phyloP scores from a whole-genome alignment of 2,113 vertebrate species.

The Amphiprion percula region DNA sequence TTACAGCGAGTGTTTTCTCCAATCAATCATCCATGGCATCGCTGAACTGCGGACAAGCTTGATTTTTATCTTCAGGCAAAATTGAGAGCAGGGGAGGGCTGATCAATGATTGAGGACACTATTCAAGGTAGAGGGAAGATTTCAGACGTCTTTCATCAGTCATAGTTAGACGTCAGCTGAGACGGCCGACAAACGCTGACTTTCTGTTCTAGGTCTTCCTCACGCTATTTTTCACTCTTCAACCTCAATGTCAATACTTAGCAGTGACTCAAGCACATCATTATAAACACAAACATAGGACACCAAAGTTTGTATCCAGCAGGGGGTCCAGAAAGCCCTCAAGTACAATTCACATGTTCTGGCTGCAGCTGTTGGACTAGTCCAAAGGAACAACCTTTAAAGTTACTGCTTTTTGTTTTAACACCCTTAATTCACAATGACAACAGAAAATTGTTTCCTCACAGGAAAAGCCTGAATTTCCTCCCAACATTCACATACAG shows the following conservation, averaged over 20 bases:
- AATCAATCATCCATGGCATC: slow-evolving; percentile 54
- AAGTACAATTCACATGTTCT: too few species aligned
- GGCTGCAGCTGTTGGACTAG: too few species aligned
- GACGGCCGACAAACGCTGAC: neutral
- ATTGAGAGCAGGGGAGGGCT: slow-evolving; percentile 18
- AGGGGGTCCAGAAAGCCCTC: neutral
- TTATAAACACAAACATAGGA: neutral
- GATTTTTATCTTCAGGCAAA: slow-evolving; percentile 34
- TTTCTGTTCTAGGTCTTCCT: neutral
- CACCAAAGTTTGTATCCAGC: neutral
- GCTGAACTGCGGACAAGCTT: slow-evolving; percentile 39
- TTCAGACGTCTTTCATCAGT: slow-evolving; percentile 34
- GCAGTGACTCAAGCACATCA: neutral
- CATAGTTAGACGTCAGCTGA: slow-evolving; percentile 22
- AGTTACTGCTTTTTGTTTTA: too few species aligned
- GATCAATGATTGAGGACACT: slow-evolving; percentile 47
- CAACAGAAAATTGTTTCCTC: too few species aligned
- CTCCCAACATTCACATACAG: too few species aligned
- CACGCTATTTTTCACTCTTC: neutral
- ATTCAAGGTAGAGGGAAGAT: slow-evolving; percentile 1
- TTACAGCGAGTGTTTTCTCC: slow-evolving; percentile 48
- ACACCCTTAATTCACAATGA: too few species aligned
- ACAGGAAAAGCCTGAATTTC: too few species aligned
- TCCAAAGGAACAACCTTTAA: too few species aligned
- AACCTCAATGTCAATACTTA: neutral